Evolutionary conservation across 2,113 vertebrate genomes (phyloP).

Genomic region (Takifugu flavidus): DNA sequence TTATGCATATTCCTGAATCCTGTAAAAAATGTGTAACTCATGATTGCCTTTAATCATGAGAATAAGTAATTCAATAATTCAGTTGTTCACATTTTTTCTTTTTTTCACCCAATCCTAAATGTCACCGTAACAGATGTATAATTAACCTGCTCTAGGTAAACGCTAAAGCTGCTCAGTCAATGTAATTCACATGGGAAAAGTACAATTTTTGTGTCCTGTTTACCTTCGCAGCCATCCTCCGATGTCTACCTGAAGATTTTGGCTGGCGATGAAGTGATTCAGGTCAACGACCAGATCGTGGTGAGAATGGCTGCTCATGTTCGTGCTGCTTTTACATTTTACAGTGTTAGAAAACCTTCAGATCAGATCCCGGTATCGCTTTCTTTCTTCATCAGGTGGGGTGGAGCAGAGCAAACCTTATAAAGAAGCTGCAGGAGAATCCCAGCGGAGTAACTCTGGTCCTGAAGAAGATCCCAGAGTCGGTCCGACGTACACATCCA

Average conservation of each 20-base stretch:
- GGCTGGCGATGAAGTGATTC: conserved; percentile 88
- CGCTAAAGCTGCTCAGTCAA: too few species aligned
- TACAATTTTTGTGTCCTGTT: neutral
- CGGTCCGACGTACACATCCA: conserved; percentile 27
- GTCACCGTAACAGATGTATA: too few species aligned
- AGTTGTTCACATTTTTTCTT: neutral
- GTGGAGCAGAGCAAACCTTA: conserved; percentile 82
- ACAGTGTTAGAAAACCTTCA: neutral
- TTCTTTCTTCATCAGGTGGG: conserved; percentile 78
- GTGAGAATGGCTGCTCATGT: conserved; percentile 72
- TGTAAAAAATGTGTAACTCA: too few species aligned
- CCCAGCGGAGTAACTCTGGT: conserved; percentile 75
- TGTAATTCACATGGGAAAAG: neutral
- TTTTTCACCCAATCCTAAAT: neutral
- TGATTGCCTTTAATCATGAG: too few species aligned
- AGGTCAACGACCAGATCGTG: conserved; percentile 92
- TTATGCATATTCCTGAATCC: too few species aligned
- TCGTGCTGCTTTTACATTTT: neutral
- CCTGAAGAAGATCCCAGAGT: conserved; percentile 83
- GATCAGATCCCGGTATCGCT: neutral
- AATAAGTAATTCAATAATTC: neutral
- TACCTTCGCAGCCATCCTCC: conserved; percentile 52
- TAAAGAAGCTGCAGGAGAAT: conserved; percentile 82
- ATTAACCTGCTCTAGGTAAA: too few species aligned
- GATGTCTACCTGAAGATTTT: conserved; percentile 72